Evolutionary conservation across 2,113 vertebrate genomes (phyloP).

Genomic region (Sphaerodactylus townsendi): DNA sequence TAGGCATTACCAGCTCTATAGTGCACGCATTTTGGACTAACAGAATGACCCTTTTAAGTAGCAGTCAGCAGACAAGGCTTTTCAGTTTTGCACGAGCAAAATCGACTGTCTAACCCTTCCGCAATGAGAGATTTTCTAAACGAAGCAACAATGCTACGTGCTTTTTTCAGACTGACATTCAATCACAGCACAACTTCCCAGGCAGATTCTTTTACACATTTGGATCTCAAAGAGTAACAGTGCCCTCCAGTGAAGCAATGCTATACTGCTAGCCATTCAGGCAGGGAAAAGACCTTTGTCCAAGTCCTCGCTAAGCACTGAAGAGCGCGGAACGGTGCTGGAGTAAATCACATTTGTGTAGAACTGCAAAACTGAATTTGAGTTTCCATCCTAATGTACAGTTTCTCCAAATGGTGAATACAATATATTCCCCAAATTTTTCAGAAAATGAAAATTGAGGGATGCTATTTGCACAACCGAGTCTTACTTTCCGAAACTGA

Average conservation of each 20-base stretch:
- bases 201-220: accelerated
- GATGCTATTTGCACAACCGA: neutral
- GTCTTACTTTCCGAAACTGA: neutral
- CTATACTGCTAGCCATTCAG: neutral
- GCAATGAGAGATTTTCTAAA: constrained; percentile 14
- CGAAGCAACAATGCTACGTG: constrained; percentile 11
- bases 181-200: neutral
- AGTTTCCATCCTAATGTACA: neutral
- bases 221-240: constrained; percentile 38
- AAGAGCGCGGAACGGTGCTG: neutral
- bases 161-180: neutral
- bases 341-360: neutral
- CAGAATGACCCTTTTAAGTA: neutral
- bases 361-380: neutral
- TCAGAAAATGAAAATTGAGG: neutral
- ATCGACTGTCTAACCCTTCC: neutral
- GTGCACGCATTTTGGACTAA: neutral
- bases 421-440: no score
- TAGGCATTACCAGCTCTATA: neutral
- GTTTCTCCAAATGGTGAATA: neutral
- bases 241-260: constrained; percentile 62
- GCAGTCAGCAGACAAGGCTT: neutral
- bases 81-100: neutral
- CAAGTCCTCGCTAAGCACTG: neutral
- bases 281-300: neutral